Conservation (phyloP, 2,888 invertebrate species). For the Chrysopilus asiliformis region DNA sequence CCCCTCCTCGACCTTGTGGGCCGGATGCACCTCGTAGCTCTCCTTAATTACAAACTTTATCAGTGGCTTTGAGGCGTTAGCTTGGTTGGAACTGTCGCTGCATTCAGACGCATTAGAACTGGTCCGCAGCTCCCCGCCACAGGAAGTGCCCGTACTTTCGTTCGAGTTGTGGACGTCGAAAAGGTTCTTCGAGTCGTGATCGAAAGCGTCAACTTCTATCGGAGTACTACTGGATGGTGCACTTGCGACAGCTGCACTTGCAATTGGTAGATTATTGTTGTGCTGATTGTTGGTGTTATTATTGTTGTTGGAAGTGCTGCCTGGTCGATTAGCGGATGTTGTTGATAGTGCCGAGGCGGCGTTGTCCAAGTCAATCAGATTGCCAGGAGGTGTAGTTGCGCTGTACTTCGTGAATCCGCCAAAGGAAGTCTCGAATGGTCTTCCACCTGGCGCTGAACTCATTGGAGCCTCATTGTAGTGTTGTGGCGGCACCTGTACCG, state of each 20-base stretch:
- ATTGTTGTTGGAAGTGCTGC: too few relatives aligned
- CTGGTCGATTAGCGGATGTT: too few relatives aligned
- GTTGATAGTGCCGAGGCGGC: not conserved
- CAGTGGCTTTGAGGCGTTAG: conserved; percentile 22
- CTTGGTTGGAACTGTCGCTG: conserved; percentile 8
- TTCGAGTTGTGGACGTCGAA: conserved; percentile 29
- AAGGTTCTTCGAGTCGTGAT: conserved; percentile 34
- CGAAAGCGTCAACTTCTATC: conserved; percentile 28
- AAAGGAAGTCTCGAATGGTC: conserved; percentile 5
- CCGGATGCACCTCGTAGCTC: conserved; percentile 33
- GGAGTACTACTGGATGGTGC: conserved; percentile 25
- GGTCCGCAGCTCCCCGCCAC: conserved; percentile 18
- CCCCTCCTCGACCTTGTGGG: conserved; percentile 35
- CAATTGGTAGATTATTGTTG: conserved; percentile 22
- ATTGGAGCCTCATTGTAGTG: not conserved
- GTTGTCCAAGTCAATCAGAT: conserved; percentile 2
- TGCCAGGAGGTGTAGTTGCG: conserved; percentile 12
- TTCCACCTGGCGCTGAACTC: not conserved
- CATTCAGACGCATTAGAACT: conserved; percentile 31
- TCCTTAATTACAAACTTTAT: conserved; percentile 32
- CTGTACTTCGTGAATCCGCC: conserved; percentile 32
- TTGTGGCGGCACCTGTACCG: conserved; percentile 20
- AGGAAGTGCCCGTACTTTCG: conserved; percentile 16
- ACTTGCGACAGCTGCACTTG: conserved; percentile 25
- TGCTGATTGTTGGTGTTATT: conserved; percentile 4